Evolutionary conservation across 1,140 invertebrate species (phyloP).

Genomic region (Nylanderia fulva): DNA sequence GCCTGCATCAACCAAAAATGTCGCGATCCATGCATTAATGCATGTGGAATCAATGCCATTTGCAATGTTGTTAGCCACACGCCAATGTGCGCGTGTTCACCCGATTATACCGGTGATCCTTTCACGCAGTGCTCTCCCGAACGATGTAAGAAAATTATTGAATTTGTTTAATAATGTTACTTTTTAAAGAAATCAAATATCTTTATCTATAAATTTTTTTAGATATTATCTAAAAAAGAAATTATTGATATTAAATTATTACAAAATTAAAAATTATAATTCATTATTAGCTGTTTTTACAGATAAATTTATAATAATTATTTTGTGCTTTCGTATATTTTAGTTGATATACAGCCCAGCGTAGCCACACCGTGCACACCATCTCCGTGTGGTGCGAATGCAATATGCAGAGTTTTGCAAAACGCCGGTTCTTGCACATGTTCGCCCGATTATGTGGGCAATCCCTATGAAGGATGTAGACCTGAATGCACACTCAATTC

Average conservation of each 20-base stretch:
- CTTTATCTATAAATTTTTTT: not conserved
- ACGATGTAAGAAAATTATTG: slow-evolving; percentile 40
- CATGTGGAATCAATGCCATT: slow-evolving; percentile 90
- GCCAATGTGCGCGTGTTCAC: slow-evolving; percentile 89
- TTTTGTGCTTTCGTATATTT: slow-evolving; percentile 15
- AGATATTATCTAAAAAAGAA: not conserved
- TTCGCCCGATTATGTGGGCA: slow-evolving; percentile 80
- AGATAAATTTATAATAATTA: not conserved
- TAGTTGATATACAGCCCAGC: slow-evolving; percentile 53
- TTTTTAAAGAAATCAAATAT: not conserved
- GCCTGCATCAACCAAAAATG: slow-evolving; percentile 92
- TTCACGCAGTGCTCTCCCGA: slow-evolving; percentile 85
- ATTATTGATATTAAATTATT: slow-evolving; percentile 11
- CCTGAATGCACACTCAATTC: slow-evolving; percentile 91
- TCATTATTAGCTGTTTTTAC: not conserved
- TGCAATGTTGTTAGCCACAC: slow-evolving; percentile 91
- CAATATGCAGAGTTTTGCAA: slow-evolving; percentile 85
- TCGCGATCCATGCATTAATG: slow-evolving; percentile 90
- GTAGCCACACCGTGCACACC: slow-evolving; percentile 81
- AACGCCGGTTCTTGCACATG: slow-evolving; percentile 88
- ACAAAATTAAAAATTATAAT: not conserved
- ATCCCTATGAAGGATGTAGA: slow-evolving; percentile 88
- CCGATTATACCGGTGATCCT: slow-evolving; percentile 91
- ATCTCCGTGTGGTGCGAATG: slow-evolving; percentile 89
- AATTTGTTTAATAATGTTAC: not conserved